Percentiles rank a stretch among this genome's conserved stretches.
phyloP scores from a whole-genome alignment of 2,113 vertebrate genomes.

The Marmota monax region DNA sequence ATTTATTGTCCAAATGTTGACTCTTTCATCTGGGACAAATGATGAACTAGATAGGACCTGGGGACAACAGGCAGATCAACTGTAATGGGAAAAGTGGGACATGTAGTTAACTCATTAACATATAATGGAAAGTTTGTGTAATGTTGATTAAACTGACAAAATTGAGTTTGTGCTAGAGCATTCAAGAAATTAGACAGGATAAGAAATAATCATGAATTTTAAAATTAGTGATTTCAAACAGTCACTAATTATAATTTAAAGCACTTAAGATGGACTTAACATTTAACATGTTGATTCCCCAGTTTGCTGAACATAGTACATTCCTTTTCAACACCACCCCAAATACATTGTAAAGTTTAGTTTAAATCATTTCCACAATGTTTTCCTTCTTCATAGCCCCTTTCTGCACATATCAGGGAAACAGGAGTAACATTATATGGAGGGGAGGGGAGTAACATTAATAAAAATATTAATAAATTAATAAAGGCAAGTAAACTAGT shows the following conservation, averaged over 20 bases:
- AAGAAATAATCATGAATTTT: background rate
- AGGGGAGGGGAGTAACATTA: background rate
- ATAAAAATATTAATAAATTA: no score
- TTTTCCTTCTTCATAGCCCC: background rate
- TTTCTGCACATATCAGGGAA: conserved; percentile 39
- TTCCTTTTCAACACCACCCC: background rate
- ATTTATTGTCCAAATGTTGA: background rate
- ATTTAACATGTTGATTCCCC: background rate
- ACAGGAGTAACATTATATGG: fast-evolving
- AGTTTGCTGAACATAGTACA: background rate
- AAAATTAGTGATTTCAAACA: no score
- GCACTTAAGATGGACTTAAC: background rate
- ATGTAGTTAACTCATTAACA: background rate
- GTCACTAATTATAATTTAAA: background rate
- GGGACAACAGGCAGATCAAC: background rate
- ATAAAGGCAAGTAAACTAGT: no score
- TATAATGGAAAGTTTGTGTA: background rate
- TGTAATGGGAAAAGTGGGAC: background rate
- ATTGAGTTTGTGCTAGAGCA: background rate
- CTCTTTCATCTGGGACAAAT: background rate
- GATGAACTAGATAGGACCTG: background rate
- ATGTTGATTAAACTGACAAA: background rate
- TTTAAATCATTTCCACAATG: background rate
- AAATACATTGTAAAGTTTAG: background rate
- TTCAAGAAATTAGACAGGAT: background rate